Base-by-base conservation (phyloP, 2,888 invertebrate species). In the Morpho deidamia region DNA sequence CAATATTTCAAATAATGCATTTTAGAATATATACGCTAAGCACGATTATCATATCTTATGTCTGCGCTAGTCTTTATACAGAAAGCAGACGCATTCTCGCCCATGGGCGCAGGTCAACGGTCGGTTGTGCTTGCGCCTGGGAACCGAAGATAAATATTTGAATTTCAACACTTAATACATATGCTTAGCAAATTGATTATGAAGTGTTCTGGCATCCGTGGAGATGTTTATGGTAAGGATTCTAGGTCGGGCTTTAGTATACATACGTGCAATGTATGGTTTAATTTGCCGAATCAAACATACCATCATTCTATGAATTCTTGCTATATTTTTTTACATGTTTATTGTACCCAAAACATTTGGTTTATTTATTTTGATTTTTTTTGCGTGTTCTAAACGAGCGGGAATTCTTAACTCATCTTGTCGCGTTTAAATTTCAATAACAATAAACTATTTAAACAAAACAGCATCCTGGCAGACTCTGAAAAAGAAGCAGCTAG, bases 141-240 rank as follows among this genome's bases (percentile, higher is more conserved):
- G 88, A 87, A 87, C 83, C 72, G 61, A 78, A 81, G 80, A 87
- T 89, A 87, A 86, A 88, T 86, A 86, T 87, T 89, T 86, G 81
- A 84, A 85, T 86, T 86, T 86, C 83, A 85, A 86, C 86, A 87
- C 86, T 83, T 83, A 80, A 86, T 83, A 82, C 85, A 87, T 81
- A 83, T 82, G 83, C 82, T 84, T 82, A 83, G 86, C 84, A 82
- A 86, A 87, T 86, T 81, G 81, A 80, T 81, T 82, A 81, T 78
- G 76, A 78, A 74, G 68, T 75, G 76, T 67, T 71, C 76, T 70
- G 70, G 74, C 69, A 69, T 67, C 67, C 65, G 68, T 64, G 68
- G 64, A 69, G 61, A 61, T 77, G 78, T 79, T 81, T 83, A 76
- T 69, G 65, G 64, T 64, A 58, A 63, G 65, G 67, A 69, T 73